Conservation (phyloP, 2,797 vertebrate genomes). For the Halcyon leucocephala region DNA sequence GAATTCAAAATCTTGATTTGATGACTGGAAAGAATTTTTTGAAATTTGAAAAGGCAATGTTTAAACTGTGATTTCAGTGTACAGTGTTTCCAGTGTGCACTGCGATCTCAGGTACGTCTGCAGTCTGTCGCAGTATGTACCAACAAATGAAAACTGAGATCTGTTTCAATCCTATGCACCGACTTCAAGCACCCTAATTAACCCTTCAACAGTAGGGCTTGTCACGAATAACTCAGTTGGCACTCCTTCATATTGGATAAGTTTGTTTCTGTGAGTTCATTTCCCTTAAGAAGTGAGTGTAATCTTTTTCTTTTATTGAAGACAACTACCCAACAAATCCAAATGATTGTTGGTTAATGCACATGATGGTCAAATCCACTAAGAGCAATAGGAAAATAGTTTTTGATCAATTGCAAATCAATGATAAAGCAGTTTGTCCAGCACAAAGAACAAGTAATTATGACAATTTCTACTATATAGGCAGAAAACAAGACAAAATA, state of each 20-base stretch:
- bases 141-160: neutral
- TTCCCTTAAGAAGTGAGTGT: neutral
- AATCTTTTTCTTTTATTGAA: neutral
- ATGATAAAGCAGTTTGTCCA: neutral
- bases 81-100: neutral
- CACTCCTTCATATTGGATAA: neutral
- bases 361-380: neutral
- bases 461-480: neutral
- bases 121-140: neutral
- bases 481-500: constrained; percentile 25
- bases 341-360: neutral
- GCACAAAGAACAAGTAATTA: neutral
- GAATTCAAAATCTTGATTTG: neutral
- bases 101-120: neutral
- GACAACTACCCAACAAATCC: neutral
- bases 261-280: neutral
- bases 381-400: neutral
- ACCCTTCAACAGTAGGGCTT: neutral
- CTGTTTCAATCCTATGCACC: neutral
- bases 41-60: neutral
- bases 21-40: neutral
- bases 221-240: neutral
- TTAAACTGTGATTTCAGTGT: neutral
- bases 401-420: neutral
- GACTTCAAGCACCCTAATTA: neutral